Percentiles rank a stretch among this genome's conserved stretches.
phyloP scores from a whole-genome alignment of 2,113 vertebrate species.

The Ammodytes dubius region DNA sequence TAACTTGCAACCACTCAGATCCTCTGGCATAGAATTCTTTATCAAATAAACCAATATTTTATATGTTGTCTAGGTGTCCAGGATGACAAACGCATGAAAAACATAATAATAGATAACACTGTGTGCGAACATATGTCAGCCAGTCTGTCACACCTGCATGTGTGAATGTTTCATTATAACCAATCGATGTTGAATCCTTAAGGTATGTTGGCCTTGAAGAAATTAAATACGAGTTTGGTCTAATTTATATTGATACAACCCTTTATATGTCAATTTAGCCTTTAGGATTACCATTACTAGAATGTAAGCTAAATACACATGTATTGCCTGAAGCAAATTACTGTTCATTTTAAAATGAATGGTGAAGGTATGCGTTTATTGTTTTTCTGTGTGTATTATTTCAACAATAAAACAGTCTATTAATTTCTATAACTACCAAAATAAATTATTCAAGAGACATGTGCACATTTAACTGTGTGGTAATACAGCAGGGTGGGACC shows the following conservation, averaged over 20 bases:
- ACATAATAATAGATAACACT: slow-evolving; percentile 26
- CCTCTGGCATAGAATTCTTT: background rate
- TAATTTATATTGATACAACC: slow-evolving; percentile 8
- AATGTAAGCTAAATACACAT: slow-evolving; percentile 17
- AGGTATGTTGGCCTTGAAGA: slow-evolving; percentile 1
- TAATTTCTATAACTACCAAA: slow-evolving; percentile 36
- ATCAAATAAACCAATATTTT: background rate
- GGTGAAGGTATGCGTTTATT: slow-evolving; percentile 6
- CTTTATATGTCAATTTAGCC: background rate
- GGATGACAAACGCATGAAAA: slow-evolving; percentile 1
- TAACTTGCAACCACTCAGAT: background rate
- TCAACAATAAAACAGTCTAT: slow-evolving; percentile 28
- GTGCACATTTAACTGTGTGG: slow-evolving; percentile 6
- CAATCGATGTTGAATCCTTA: slow-evolving; percentile 25
- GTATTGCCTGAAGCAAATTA: slow-evolving; percentile 11
- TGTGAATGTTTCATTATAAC: slow-evolving; percentile 55
- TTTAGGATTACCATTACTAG: slow-evolving; percentile 1
- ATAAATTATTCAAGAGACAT: slow-evolving; percentile 43
- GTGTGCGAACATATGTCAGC: slow-evolving; percentile 19
- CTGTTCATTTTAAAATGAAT: slow-evolving; percentile 5
- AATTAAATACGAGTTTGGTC: slow-evolving; percentile 29
- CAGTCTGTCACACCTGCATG: slow-evolving; percentile 37
- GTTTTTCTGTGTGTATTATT: slow-evolving; percentile 10
- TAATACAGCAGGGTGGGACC: background rate
- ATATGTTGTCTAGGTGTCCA: background rate